These are phyloP conservation scores for Ailurus styani DNA, from an alignment of 2,113 vertebrate genomes.

Conservation along the genomic window DNA sequence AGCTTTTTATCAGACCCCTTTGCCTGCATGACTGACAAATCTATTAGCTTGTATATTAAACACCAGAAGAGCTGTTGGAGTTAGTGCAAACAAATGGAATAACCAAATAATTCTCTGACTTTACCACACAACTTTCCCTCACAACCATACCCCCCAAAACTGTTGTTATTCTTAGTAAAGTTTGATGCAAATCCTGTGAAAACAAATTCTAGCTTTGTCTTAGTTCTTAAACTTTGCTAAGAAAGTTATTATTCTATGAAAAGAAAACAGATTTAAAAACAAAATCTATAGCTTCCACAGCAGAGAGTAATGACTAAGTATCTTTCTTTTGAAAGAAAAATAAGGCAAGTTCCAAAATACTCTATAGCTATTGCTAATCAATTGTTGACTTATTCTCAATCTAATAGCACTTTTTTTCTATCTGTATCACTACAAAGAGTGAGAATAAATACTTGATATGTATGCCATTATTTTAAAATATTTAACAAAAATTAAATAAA, in stretches of 20 bases:
- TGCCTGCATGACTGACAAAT: background rate
- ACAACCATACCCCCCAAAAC: background rate
- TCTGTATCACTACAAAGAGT: background rate
- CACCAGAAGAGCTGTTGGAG: background rate
- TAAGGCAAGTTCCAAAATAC: background rate
- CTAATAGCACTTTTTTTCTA: background rate
- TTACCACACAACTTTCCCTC: background rate
- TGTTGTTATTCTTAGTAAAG: background rate
- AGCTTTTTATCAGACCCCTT: background rate
- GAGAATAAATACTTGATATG: background rate
- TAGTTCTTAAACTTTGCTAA: background rate
- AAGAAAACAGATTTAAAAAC: background rate
- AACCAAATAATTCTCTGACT: background rate
- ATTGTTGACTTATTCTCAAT: background rate
- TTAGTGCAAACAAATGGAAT: background rate
- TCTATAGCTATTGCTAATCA: background rate
- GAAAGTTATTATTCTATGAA: background rate
- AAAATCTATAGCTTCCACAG: background rate
- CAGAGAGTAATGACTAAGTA: background rate
- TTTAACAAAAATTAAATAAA: background rate
- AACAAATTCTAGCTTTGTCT: slow-evolving; percentile 1
- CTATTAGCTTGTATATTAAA: background rate
- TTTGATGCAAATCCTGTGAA: background rate
- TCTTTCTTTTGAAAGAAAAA: background rate
- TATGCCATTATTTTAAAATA: background rate